These are phyloP conservation scores for Noctua pronuba DNA, from an alignment of 2,888 invertebrate species.

Conservation along the genomic window DNA sequence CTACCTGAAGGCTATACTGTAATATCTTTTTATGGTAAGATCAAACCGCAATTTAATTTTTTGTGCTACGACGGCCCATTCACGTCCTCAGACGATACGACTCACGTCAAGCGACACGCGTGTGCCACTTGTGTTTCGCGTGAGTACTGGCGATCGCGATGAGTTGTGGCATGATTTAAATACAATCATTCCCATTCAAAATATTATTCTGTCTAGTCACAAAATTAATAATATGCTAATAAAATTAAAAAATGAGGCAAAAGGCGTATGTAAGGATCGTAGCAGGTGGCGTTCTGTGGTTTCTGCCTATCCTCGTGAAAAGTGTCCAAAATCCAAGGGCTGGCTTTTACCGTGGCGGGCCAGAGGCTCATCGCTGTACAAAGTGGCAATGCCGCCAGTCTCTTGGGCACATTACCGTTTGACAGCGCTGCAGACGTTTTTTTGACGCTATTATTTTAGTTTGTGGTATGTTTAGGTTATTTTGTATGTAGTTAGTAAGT, in stretches of 20 bases:
- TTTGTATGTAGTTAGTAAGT: too few relatives aligned
- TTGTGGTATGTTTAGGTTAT: too few relatives aligned
- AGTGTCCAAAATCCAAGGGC: too few relatives aligned
- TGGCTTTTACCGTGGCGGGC: neutral
- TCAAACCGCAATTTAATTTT: neutral
- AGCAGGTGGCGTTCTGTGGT: too few relatives aligned
- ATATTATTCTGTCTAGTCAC: too few relatives aligned
- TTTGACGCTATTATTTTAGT: neutral
- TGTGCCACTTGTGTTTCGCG: neutral
- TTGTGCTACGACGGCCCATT: neutral
- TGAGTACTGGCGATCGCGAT: neutral
- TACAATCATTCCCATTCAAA: too few relatives aligned
- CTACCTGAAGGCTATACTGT: neutral
- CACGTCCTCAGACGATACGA: neutral
- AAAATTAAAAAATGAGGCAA: too few relatives aligned
- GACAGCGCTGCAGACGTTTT: neutral
- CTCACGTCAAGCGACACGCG: neutral
- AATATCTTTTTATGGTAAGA: constrained; percentile 3
- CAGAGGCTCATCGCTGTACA: neutral
- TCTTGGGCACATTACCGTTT: neutral
- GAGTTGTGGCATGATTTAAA: too few relatives aligned
- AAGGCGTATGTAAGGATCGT: too few relatives aligned
- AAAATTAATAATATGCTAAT: too few relatives aligned
- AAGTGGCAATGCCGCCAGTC: neutral
- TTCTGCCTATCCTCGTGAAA: too few relatives aligned